phyloP scores from a whole-genome alignment of 2,888 invertebrate species.

The Drosophila yooni region DNA sequence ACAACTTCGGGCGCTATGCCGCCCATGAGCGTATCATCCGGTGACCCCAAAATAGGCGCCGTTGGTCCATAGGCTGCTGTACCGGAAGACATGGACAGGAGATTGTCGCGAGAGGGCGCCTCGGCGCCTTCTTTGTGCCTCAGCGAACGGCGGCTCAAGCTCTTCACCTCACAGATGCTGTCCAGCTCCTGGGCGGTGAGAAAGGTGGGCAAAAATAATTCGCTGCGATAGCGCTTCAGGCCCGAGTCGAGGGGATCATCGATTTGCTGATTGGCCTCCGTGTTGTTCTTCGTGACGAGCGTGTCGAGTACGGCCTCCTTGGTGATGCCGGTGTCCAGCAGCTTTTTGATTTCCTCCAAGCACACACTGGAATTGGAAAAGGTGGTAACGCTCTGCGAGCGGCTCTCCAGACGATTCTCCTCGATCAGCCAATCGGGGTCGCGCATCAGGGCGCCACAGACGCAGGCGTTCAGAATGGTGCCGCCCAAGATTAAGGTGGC shows the following conservation, averaged over 20 bases:
- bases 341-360: slow-evolving; percentile 86
- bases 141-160: slow-evolving; percentile 83
- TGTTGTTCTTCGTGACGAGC: slow-evolving; percentile 84
- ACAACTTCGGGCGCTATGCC: slow-evolving; percentile 63
- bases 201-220: slow-evolving; percentile 84
- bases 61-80: slow-evolving; percentile 66
- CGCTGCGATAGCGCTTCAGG: slow-evolving; percentile 84
- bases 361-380: slow-evolving; percentile 85
- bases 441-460: slow-evolving; percentile 94
- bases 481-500: slow-evolving; percentile 92
- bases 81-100: slow-evolving; percentile 82
- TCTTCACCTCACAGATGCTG: slow-evolving; percentile 81
- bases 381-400: slow-evolving; percentile 85
- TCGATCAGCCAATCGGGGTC: slow-evolving; percentile 92
- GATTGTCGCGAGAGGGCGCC: slow-evolving; percentile 82
- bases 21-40: slow-evolving; percentile 79
- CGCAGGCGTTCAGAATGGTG: slow-evolving; percentile 93
- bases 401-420: slow-evolving; percentile 84
- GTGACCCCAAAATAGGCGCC: slow-evolving; percentile 69
- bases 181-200: slow-evolving; percentile 82
- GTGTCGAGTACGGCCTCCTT: slow-evolving; percentile 84
- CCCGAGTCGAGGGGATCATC: slow-evolving; percentile 77
- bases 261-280: slow-evolving; percentile 85
- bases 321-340: slow-evolving; percentile 89
- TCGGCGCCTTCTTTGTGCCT: slow-evolving; percentile 81